Base-by-base conservation (phyloP, 2,888 invertebrate genomes). In the Tetropium fuscum region DNA sequence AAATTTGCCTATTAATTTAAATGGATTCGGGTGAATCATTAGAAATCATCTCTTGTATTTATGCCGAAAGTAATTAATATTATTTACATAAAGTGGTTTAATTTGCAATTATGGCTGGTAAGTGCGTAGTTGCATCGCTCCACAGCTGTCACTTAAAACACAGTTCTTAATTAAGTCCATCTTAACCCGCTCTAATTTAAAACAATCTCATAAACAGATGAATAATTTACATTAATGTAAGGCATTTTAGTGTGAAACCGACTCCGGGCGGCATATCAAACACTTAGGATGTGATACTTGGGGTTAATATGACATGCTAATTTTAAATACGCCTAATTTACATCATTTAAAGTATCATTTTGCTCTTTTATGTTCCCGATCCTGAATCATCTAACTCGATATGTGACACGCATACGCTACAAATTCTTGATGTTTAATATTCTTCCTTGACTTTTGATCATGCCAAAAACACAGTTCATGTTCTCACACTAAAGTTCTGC, bases 281-380 rank as follows among this genome's bases (percentile, higher is more conserved):
- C 71, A 63, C 20, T 63, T 60, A 58, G 62, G 60, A 67, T 64
- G 67, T 66, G 67, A 62, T 67, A 61, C 58, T 68, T 53, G 72
- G 71, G 71, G 69, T 69, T 70, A 68, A 64, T 58, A 41, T 55
- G 55, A 78, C 80, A 81, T 80, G 81, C 81, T 81, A 81, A 81
- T 80, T 79, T 78, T 75, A 76, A 78, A 69, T 76, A 74, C 71
- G 76, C 73, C 78, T 78, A 81, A 81, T 81, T 80, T 81, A 80
- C 80, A 80, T 81, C 78, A 77, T 79, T 81, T 80, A 78, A 74
- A 73, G 69, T 72, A 74, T 75, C 73, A 72, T 74, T 74, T 72
- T 63, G 66, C 56, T 69, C 76, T 78, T 78, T 78, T 45, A 64
- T 70, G 65, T 62, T 51, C 58, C 65, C 66, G 64, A 60, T 60